These are phyloP conservation scores for Oriolus oriolus DNA, from an alignment of 2,113 vertebrate species.

Conservation along the genomic window DNA sequence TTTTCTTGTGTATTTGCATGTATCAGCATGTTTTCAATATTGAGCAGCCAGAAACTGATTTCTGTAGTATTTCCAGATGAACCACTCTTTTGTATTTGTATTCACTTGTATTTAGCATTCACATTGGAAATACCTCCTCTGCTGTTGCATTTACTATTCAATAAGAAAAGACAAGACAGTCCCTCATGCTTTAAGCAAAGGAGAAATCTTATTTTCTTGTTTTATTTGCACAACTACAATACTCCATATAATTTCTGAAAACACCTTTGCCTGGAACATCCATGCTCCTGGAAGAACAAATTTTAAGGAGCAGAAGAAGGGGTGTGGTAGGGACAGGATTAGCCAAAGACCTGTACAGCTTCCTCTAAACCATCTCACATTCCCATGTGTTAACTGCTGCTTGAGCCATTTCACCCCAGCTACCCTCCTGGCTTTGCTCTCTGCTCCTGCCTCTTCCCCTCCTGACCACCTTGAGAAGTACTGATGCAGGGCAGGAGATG, in stretches of 20 bases:
- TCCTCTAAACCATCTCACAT: neutral
- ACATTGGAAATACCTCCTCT: neutral
- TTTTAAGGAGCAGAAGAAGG: neutral
- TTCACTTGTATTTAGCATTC: neutral
- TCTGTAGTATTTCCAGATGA: neutral
- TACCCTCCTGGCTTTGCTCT: neutral
- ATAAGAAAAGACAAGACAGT: neutral
- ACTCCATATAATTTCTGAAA: rapidly evolving
- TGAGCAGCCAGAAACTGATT: neutral
- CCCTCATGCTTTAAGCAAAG: neutral
- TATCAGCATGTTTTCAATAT: neutral
- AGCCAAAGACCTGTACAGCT: neutral
- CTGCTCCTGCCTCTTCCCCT: neutral
- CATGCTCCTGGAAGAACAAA: neutral
- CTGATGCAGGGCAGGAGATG: neutral
- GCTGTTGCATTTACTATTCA: neutral
- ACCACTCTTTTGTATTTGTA: neutral
- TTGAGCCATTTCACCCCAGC: neutral
- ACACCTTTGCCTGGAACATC: neutral
- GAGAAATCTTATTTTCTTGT: neutral
- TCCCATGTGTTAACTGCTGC: neutral
- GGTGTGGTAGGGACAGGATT: neutral
- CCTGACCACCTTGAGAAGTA: neutral
- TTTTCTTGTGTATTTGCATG: neutral
- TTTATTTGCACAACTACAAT: neutral